phyloP scores from a whole-genome alignment of 2,888 invertebrate species.

The Apodemia mormo region DNA sequence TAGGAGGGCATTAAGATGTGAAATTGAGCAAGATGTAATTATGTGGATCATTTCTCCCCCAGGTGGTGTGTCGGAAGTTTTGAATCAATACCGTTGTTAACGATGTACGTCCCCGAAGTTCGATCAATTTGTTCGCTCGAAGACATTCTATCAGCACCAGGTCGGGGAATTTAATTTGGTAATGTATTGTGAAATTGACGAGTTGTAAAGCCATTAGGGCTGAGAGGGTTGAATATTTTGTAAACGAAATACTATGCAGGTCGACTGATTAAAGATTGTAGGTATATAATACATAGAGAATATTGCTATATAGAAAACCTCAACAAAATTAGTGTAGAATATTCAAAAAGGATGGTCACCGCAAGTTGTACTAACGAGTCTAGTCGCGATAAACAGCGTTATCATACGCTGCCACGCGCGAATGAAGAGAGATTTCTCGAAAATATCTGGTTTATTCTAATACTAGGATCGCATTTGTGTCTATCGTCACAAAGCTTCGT shows the following conservation, averaged over 20 bases:
- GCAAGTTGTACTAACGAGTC: too few relatives aligned
- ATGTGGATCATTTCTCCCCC: conserved; percentile 29
- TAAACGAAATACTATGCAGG: not conserved
- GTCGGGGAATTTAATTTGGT: conserved; percentile 3
- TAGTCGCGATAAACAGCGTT: too few relatives aligned
- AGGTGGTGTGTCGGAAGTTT: conserved; percentile 24
- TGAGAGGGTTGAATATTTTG: not conserved
- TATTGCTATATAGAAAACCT: too few relatives aligned
- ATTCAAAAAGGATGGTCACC: too few relatives aligned
- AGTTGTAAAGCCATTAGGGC: not conserved
- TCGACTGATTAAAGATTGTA: too few relatives aligned
- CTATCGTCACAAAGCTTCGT: too few relatives aligned
- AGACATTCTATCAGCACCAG: conserved; percentile 7
- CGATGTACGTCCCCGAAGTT: not conserved
- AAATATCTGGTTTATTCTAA: too few relatives aligned
- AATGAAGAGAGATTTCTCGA: too few relatives aligned
- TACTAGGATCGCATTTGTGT: too few relatives aligned
- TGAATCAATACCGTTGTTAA: conserved; percentile 12
- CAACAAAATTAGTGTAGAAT: too few relatives aligned
- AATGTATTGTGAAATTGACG: conserved; percentile 12
- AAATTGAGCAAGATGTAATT: conserved; percentile 26
- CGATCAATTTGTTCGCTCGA: not conserved
- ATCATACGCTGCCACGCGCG: too few relatives aligned
- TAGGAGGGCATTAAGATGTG: not conserved
- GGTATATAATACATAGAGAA: too few relatives aligned